Conservation (phyloP, 2,888 invertebrate species). For the Sesia apiformis region DNA sequence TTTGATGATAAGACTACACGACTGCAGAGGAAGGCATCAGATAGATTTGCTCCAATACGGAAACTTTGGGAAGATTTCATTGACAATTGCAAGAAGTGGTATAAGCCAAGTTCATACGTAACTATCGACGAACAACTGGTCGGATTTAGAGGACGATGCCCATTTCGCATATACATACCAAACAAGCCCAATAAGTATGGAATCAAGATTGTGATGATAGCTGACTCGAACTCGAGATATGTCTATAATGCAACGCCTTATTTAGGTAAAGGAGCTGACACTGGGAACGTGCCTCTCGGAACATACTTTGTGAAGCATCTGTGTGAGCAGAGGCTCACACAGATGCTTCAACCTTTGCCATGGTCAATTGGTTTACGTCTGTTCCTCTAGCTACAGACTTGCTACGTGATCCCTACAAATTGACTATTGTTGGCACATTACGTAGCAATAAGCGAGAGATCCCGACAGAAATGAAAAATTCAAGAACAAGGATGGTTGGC, state of each 20-base stretch:
- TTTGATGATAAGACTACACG: not conserved
- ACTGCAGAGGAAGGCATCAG: not conserved
- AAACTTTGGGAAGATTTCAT: not conserved
- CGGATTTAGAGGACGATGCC: not conserved
- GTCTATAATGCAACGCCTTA: not conserved
- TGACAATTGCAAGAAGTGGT: not conserved
- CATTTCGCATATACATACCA: not conserved
- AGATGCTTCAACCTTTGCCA: not conserved
- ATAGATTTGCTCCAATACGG: not conserved
- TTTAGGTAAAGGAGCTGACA: constrained; percentile 1
- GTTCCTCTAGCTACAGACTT: not conserved
- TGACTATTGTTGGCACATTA: not conserved
- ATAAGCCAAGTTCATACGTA: not conserved
- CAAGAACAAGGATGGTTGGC: not conserved
- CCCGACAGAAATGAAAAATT: not conserved
- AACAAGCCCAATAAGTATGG: not conserved
- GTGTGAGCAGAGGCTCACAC: not conserved
- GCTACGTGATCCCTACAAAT: not conserved
- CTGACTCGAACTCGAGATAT: not conserved
- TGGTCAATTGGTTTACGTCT: not conserved
- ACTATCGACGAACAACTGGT: not conserved
- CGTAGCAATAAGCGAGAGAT: not conserved
- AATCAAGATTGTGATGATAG: not conserved
- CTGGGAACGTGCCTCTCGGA: not conserved
- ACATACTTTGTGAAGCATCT: not conserved